These are phyloP conservation scores for Augochlorella aurata DNA, from an alignment of 2,888 invertebrate species.

Conservation along the genomic window DNA sequence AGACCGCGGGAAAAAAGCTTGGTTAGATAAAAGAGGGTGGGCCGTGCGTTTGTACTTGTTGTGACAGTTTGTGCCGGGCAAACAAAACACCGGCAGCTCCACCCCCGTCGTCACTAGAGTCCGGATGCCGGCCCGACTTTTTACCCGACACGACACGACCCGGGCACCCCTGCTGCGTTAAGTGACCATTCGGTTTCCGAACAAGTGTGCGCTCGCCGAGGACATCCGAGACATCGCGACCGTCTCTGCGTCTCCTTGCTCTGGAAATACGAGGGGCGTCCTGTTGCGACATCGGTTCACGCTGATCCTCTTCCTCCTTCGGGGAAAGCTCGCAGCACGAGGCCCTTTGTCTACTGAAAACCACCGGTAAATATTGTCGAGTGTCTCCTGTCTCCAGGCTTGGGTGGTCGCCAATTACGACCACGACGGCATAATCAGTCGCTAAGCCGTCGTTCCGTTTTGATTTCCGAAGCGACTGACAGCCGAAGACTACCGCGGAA, in stretches of 20 bases:
- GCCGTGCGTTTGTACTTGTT: conserved; percentile 73
- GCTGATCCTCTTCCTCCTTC: background rate
- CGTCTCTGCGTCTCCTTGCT: background rate
- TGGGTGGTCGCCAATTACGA: background rate
- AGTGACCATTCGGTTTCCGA: conserved; percentile 67
- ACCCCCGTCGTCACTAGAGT: conserved; percentile 27
- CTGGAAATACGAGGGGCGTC: conserved; percentile 28
- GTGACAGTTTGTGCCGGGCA: conserved; percentile 77
- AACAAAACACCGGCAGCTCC: conserved; percentile 71
- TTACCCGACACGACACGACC: conserved; percentile 49
- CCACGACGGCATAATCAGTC: background rate
- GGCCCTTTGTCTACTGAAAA: background rate
- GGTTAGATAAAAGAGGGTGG: conserved; percentile 51
- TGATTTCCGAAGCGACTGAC: background rate
- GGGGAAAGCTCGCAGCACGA: background rate
- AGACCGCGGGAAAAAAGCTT: conserved; percentile 29
- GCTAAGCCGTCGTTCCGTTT: background rate
- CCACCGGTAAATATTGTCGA: background rate
- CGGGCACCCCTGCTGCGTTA: conserved; percentile 65
- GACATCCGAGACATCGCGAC: conserved; percentile 49
- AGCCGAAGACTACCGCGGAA: too few species aligned
- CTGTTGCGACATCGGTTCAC: conserved; percentile 39
- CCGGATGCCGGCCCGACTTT: conserved; percentile 62
- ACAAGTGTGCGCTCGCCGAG: conserved; percentile 53
- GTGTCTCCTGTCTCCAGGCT: background rate